phyloP scores from a whole-genome alignment of 2,113 vertebrate species.

The Balaenoptera acutorostrata region DNA sequence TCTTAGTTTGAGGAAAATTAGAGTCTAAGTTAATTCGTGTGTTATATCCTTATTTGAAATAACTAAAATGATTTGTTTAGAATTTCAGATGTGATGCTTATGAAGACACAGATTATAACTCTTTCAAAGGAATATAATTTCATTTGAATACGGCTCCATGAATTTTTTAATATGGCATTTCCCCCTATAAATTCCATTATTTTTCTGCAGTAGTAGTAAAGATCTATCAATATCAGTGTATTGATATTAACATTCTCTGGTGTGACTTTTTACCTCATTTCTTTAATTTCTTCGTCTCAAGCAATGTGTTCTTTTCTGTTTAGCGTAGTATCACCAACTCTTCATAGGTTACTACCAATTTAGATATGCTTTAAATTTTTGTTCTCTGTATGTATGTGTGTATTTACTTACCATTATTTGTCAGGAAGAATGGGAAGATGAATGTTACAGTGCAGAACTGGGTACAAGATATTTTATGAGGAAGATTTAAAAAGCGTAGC shows the following conservation, averaged over 20 bases:
- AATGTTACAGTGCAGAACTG: background rate
- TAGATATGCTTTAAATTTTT: background rate
- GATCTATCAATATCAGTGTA: background rate
- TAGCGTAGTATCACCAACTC: background rate
- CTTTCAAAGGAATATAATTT: background rate
- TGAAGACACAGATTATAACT: background rate
- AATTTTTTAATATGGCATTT: background rate
- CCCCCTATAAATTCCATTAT: background rate
- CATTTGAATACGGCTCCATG: background rate
- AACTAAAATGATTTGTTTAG: background rate
- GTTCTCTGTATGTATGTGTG: background rate
- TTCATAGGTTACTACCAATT: background rate
- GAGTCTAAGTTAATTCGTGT: background rate
- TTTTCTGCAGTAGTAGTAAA: background rate
- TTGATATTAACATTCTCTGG: background rate
- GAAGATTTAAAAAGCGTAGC: background rate
- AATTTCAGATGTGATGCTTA: background rate
- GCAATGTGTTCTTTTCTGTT: background rate
- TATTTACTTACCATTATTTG: background rate
- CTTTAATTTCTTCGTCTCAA: background rate
- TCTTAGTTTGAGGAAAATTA: background rate
- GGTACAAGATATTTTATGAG: background rate
- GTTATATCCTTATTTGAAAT: background rate
- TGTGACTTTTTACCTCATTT: background rate
- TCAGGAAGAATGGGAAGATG: background rate